Percentiles rank a stretch among this genome's conserved stretches.
phyloP scores from a whole-genome alignment of 2,113 vertebrate species.

The Bolborhynchus lineola region DNA sequence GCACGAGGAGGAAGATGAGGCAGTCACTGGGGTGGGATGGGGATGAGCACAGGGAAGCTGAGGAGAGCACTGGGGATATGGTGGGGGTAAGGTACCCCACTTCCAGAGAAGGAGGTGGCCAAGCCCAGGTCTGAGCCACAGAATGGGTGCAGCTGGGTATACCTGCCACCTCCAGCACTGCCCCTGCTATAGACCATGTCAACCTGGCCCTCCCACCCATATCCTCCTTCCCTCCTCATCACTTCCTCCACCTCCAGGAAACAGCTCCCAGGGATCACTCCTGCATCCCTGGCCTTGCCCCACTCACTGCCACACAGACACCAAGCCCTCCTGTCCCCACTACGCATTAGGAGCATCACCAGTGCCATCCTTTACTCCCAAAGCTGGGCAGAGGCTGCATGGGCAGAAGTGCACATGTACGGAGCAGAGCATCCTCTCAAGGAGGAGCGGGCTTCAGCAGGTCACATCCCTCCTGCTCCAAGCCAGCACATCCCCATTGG shows the following conservation, averaged over 20 bases:
- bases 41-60: accelerated
- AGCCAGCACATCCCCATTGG: accelerated
- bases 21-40: neutral
- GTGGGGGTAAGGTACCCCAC: neutral
- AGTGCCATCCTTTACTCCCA: neutral
- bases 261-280: neutral
- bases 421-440: neutral
- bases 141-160: too few species aligned
- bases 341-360: neutral
- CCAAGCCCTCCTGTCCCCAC: neutral
- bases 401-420: accelerated
- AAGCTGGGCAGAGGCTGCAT: neutral
- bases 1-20: neutral
- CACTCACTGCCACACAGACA: neutral
- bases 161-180: neutral
- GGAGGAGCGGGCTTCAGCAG: neutral
- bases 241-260: neutral
- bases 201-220: neutral
- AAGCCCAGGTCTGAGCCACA: neutral
- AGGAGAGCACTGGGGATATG: neutral
- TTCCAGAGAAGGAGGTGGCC: neutral
- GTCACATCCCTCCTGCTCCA: neutral
- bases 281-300: neutral
- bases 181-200: neutral
- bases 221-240: neutral